Percentiles rank a stretch among this genome's conserved stretches.
phyloP scores from a whole-genome alignment of 1,140 invertebrate species.

The Drosophila novamexicana region DNA sequence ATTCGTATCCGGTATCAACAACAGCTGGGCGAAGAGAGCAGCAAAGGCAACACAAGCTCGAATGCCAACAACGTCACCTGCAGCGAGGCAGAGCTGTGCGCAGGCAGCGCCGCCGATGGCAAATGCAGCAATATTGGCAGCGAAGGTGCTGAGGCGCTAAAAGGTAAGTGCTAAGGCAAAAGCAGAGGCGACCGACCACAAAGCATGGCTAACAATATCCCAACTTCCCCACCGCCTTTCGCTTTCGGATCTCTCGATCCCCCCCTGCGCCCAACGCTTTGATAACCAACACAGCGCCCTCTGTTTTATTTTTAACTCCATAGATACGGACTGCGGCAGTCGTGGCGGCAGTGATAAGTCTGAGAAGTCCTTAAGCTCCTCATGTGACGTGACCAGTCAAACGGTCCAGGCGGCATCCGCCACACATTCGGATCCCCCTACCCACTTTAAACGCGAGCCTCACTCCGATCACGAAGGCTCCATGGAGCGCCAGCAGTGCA shows the following conservation, averaged over 20 bases:
- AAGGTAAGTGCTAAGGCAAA: slow-evolving; percentile 55
- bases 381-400: slow-evolving; percentile 66
- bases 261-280: slow-evolving; percentile 47
- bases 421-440: slow-evolving; percentile 71
- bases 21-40: slow-evolving; percentile 88
- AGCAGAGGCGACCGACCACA: slow-evolving; percentile 21
- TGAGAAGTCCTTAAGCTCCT: slow-evolving; percentile 75
- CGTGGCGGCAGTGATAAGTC: slow-evolving; percentile 77
- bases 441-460: slow-evolving; percentile 78
- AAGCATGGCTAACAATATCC: slow-evolving; percentile 53
- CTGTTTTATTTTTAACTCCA: slow-evolving; percentile 56
- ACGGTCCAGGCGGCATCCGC: slow-evolving; percentile 37
- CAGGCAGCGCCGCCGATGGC: slow-evolving; percentile 39
- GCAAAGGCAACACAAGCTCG: slow-evolving; percentile 49
- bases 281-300: slow-evolving; percentile 75
- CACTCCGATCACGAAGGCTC: slow-evolving; percentile 84
- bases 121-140: slow-evolving; percentile 54
- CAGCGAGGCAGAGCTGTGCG: slow-evolving; percentile 50
- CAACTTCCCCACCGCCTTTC: slow-evolving; percentile 16
- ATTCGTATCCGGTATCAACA: slow-evolving; percentile 92
- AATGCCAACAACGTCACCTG: slow-evolving; percentile 53
- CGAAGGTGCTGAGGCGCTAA: slow-evolving; percentile 52
- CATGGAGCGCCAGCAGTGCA: slow-evolving; percentile 73
- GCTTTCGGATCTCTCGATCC: neutral
- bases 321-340: slow-evolving; percentile 76